A percentile compares a stretch with the other conserved stretches of the same genome.
Conservation (phyloP, 2,888 invertebrate species). For the Clitarchus hookeri region DNA sequence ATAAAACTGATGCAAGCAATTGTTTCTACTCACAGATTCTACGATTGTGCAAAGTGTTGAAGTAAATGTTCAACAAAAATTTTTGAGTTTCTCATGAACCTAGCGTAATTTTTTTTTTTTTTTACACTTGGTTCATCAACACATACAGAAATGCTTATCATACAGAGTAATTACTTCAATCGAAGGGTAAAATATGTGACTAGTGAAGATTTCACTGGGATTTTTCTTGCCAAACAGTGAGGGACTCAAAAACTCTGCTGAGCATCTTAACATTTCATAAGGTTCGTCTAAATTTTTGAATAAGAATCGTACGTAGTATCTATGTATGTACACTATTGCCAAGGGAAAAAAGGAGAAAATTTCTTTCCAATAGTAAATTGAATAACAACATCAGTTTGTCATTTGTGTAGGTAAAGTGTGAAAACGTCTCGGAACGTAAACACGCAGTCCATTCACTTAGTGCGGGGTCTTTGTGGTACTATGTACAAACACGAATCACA, state of each 20-base stretch:
- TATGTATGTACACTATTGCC: constrained; percentile 2
- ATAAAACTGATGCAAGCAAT: neutral
- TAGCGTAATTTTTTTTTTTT: neutral
- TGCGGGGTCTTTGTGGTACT: too few species aligned
- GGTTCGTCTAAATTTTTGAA: neutral
- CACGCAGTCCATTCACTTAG: too few species aligned
- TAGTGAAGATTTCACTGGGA: constrained; percentile 1
- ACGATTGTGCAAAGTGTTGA: neutral
- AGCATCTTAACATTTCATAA: neutral
- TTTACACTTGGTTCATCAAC: neutral
- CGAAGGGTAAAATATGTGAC: neutral
- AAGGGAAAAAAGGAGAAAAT: neutral
- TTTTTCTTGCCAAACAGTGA: neutral
- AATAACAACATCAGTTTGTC: constrained; percentile 7
- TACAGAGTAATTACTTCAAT: neutral
- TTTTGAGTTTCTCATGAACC: neutral
- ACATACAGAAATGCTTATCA: neutral
- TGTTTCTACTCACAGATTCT: neutral
- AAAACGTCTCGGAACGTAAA: neutral
- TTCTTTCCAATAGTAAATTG: neutral
- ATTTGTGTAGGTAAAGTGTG: neutral
- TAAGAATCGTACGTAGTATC: neutral
- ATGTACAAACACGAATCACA: too few species aligned
- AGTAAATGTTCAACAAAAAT: neutral
- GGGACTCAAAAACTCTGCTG: neutral